Percentiles rank a stretch among this genome's conserved stretches.
Conservation (phyloP, 2,888 invertebrate genomes). For the Netelia virgata region DNA sequence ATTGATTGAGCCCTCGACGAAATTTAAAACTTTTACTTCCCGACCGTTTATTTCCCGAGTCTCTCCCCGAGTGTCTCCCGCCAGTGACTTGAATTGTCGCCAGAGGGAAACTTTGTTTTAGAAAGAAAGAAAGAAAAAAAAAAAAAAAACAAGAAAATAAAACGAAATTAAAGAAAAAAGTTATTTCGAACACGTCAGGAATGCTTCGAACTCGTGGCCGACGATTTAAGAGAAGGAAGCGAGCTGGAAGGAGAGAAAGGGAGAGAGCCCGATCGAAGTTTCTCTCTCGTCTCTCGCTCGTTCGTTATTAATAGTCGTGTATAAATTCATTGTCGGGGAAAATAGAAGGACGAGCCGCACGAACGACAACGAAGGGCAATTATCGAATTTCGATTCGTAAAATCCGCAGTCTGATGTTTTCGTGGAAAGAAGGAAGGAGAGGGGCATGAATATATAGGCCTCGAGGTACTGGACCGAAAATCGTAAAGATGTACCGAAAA, state of each 20-base stretch:
- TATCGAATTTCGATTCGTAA: constrained; percentile 58
- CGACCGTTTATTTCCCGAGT: background rate
- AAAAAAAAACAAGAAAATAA: no score
- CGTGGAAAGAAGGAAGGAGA: background rate
- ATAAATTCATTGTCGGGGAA: constrained; percentile 38
- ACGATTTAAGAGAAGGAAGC: no score
- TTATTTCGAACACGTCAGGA: background rate
- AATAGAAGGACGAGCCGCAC: background rate
- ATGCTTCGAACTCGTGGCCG: background rate
- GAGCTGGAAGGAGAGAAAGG: background rate
- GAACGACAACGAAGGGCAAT: background rate
- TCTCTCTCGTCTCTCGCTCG: background rate
- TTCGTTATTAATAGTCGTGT: constrained; percentile 43
- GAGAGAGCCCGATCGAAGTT: background rate
- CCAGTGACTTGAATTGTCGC: constrained; percentile 6
- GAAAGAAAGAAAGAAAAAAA: background rate
- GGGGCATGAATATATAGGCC: background rate
- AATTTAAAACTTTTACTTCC: background rate
- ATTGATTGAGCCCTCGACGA: background rate
- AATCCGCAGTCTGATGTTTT: constrained; percentile 5
- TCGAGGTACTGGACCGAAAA: constrained; percentile 14
- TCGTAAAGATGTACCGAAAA: constrained; percentile 4
- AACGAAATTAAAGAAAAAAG: background rate
- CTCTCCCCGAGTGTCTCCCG: background rate
- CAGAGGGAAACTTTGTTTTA: background rate